phyloP scores from a whole-genome alignment of 2,113 vertebrate species.

The Sinosuthora webbiana region DNA sequence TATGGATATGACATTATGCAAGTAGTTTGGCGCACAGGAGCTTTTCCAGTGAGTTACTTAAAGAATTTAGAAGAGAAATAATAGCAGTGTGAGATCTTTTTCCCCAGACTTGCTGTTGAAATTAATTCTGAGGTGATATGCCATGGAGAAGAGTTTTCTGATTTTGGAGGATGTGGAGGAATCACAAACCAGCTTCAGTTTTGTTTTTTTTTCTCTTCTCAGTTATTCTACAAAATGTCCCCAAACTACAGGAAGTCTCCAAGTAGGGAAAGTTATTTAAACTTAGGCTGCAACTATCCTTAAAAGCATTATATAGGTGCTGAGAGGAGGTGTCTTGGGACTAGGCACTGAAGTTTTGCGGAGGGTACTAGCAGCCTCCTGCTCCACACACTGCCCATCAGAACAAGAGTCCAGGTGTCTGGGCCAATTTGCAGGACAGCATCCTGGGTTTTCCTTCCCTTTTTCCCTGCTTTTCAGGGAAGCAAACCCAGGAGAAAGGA shows the following conservation, averaged over 20 bases:
- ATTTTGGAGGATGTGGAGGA: background rate
- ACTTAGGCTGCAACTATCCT: background rate
- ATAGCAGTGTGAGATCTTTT: background rate
- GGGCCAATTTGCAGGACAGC: background rate
- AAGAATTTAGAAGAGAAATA: background rate
- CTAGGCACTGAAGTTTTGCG: background rate
- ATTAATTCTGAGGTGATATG: background rate
- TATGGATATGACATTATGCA: background rate
- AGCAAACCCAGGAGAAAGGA: background rate
- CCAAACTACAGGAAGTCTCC: background rate
- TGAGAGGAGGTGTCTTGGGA: background rate
- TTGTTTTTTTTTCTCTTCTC: background rate
- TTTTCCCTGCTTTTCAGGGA: background rate
- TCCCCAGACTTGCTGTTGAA: background rate
- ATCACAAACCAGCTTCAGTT: background rate
- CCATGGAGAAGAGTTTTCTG: background rate
- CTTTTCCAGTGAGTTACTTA: background rate
- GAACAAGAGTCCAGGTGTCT: background rate
- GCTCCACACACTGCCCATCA: accelerated
- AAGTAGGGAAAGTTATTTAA: background rate
- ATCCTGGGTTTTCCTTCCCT: background rate
- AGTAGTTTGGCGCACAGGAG: accelerated
- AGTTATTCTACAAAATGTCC: background rate
- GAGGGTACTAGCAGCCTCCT: accelerated
- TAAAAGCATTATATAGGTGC: background rate